Base-by-base conservation (phyloP, 2,797 vertebrate species). In the Pelobates cultripes region DNA sequence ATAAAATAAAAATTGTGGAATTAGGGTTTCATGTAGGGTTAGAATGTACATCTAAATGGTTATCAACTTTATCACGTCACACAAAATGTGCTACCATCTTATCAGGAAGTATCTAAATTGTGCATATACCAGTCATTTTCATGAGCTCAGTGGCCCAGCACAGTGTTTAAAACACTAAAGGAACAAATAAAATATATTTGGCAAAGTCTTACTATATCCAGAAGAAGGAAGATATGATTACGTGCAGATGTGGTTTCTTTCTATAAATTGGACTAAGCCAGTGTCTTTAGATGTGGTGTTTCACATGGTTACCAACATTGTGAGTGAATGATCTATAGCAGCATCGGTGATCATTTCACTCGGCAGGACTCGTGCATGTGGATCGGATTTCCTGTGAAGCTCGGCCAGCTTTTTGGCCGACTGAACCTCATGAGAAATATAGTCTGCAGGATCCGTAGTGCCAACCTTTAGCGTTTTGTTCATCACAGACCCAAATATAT, bases 211-310 rank as follows among this genome's bases (percentile, higher is more conserved):
- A 92, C 93, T 94, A 91, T 91, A 92, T 92, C 92, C 91, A 93
- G 91, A 89, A 92, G 91, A 93, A 90, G 89, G 85, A 89, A 88
- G 90, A 92, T 93, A 89, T 93, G 92, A 94, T 93, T 91, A 89
- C 88, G 90, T 92, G 81, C 93, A 94, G 93, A 92, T 95, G 93
- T 94, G 89, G 89, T 85, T 86, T 90, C 89, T 91, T 90, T 88
- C 90, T 83, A 86, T 87, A 85, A 85, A 88, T 86, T 91, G 92
- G 89, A 85, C 90, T 86, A 88, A 89, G 92, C 92, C 91, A 91
- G 82, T 88, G 91, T 87, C 91, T 86, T 90, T 88, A 90, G 92
- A 92, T 92, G 92, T 91, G 90, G 93, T 91, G 89, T 92, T 93
- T 93, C 91, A 91, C 92, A 90, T 89, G 89, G 91, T 90, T 91